Evolutionary conservation across 2,888 invertebrate species (phyloP).

Genomic region (Campopleginae sp.): DNA sequence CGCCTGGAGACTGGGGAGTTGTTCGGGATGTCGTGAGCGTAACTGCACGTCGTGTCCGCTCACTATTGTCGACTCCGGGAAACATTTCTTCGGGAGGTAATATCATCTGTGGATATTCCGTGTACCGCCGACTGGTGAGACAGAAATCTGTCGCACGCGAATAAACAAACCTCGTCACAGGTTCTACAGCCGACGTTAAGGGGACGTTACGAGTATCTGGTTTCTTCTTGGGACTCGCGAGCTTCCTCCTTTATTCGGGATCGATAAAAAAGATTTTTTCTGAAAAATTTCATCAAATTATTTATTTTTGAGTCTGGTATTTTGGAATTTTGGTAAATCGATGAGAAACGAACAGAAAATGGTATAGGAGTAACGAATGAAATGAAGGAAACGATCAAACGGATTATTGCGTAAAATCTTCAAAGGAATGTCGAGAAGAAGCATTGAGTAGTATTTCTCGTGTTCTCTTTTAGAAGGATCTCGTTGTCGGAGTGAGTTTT

Average conservation of each 20-base stretch:
- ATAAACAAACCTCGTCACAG: not conserved
- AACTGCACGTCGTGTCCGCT: too few species aligned
- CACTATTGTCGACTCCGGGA: too few species aligned
- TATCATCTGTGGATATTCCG: not conserved
- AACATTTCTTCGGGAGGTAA: not conserved
- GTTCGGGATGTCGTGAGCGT: not conserved
- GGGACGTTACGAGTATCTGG: not conserved
- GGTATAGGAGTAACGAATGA: not conserved
- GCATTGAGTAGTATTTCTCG: not conserved
- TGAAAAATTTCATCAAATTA: not conserved
- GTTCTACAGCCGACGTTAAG: not conserved
- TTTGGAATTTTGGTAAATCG: not conserved
- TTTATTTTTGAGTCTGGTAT: not conserved
- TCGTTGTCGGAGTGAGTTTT: not conserved
- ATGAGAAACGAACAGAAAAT: not conserved
- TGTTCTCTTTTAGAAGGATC: slow-evolving; percentile 1
- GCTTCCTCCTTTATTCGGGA: not conserved
- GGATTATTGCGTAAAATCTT: not conserved
- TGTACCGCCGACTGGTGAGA: not conserved
- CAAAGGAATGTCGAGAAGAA: not conserved
- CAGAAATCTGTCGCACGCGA: not conserved
- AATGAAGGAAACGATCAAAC: not conserved
- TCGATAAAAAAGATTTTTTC: slow-evolving; percentile 2
- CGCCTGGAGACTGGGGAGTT: not conserved
- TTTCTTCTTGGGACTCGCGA: not conserved